phyloP scores from a whole-genome alignment of 1,140 invertebrate species.

The Listronotus bonariensis region DNA sequence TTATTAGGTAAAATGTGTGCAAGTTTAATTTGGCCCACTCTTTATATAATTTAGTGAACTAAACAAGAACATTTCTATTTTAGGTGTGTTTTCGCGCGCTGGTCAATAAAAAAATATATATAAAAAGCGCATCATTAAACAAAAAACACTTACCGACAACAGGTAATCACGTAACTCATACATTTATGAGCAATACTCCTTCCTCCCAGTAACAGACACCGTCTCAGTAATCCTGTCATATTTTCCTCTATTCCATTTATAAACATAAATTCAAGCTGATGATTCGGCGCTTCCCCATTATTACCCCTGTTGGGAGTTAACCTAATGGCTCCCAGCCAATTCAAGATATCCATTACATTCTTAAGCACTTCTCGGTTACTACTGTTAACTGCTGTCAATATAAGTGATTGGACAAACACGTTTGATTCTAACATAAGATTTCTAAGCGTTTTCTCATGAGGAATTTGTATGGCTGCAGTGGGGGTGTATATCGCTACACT shows the following conservation, averaged over 20 bases:
- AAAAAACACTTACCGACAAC: conserved; percentile 74
- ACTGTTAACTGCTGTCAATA: conserved; percentile 44
- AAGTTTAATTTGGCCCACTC: no score
- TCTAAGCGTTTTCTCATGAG: conserved; percentile 77
- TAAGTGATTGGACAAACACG: conserved; percentile 73
- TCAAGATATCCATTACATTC: conserved; percentile 46
- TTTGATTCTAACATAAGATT: conserved; percentile 83
- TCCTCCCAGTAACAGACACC: conserved; percentile 77
- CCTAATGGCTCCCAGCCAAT: conserved; percentile 76
- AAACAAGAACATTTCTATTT: no score
- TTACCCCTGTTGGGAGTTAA: conserved; percentile 68
- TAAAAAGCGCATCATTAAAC: no score
- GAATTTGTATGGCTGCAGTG: conserved; percentile 59
- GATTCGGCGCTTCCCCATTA: conserved; percentile 59
- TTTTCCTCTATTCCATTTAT: conserved; percentile 68
- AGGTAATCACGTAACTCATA: conserved; percentile 79
- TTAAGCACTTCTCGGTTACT: conserved; percentile 29
- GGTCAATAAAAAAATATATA: no score
- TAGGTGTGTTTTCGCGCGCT: no score
- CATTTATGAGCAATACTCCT: conserved; percentile 87
- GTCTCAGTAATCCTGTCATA: conserved; percentile 65
- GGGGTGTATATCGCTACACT: conserved; percentile 81
- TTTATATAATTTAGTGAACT: no score
- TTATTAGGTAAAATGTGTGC: no score
- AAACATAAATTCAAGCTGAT: conserved; percentile 74